These are phyloP conservation scores for Ctenosaura bakeri DNA, from an alignment of 2,797 vertebrate species.

Conservation along the genomic window DNA sequence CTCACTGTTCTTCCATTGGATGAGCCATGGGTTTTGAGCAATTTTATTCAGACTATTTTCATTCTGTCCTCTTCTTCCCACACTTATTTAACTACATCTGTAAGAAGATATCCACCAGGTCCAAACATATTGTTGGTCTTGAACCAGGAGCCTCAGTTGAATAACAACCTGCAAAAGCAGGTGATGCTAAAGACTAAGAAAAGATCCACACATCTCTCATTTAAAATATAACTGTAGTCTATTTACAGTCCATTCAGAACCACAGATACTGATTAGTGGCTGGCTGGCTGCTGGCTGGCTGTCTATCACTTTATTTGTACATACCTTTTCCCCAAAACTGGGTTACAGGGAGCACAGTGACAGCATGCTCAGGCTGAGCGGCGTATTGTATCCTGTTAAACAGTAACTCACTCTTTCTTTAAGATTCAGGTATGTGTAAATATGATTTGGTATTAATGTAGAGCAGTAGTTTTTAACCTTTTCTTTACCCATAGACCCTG, in stretches of 20 bases:
- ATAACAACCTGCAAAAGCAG: background rate
- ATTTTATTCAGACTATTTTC: background rate
- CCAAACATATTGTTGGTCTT: background rate
- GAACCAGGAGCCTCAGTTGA: background rate
- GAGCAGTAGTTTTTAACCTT: too few relatives aligned
- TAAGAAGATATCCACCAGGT: background rate
- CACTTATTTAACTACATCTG: background rate
- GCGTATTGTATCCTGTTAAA: background rate
- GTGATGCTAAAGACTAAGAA: background rate
- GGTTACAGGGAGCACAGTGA: too few relatives aligned
- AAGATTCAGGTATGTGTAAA: background rate
- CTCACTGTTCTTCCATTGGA: background rate
- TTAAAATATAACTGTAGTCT: background rate
- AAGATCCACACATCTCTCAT: background rate
- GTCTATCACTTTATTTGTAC: too few relatives aligned
- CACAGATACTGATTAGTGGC: background rate
- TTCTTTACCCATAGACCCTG: too few relatives aligned
- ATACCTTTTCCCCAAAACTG: too few relatives aligned
- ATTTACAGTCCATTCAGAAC: background rate
- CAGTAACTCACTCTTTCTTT: background rate
- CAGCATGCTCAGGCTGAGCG: background rate
- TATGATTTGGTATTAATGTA: background rate
- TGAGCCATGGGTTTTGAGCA: background rate
- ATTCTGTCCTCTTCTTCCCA: too few relatives aligned
- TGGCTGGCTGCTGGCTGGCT: too few relatives aligned